Base-by-base conservation (phyloP, 2,888 invertebrate genomes). In the Nymphalis polychloros region DNA sequence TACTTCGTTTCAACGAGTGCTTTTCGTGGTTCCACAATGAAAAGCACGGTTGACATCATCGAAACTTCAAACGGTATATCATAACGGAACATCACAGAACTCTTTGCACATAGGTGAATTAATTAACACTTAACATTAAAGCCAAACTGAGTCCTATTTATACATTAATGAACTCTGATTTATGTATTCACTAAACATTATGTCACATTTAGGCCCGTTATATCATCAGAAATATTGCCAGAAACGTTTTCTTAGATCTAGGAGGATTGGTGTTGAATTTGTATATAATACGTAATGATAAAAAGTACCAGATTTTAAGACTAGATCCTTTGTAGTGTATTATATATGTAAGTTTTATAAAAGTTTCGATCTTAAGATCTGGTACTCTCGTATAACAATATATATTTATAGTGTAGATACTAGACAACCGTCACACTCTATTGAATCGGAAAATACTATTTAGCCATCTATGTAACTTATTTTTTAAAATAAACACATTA, bases 401-500 rank as follows among this genome's bases (percentile, higher is more conserved):
- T 8, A 1, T n/a, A 23, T 23, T 50, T 55, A n/a, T 6, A 17
- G 17, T 31, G 7, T 27, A 31, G 17, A 55, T 31, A 70, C 59
- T 49, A 63, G 66, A 69, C 59, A 57, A 46, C 57, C 59, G 63
- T 55, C 53, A 64, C 49, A 52, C 60, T 19, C 55, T 63, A 63
- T 49, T 48, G 52, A 55, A 61, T 53, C 53, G 53, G 66, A 50
- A 61, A 61, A 13, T 13, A 61, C 53, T 61, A 66, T 61, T 60
- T 61, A 61, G 60, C 52, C 59, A 59, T 59, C 41, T 64, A 76
- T 75, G 73, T 77, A 79, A 77, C 68, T 81, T 77, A 79, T 71
- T 84, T 84, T 85, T 85, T 84, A 86, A 87, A 86, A 83, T 85
- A 84, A 55, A 31, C 53, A 79, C 76, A 78, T 77, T 73, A 79